These are phyloP conservation scores for Chouioia cunea DNA, from an alignment of 2,888 invertebrate genomes.

Conservation along the genomic window DNA sequence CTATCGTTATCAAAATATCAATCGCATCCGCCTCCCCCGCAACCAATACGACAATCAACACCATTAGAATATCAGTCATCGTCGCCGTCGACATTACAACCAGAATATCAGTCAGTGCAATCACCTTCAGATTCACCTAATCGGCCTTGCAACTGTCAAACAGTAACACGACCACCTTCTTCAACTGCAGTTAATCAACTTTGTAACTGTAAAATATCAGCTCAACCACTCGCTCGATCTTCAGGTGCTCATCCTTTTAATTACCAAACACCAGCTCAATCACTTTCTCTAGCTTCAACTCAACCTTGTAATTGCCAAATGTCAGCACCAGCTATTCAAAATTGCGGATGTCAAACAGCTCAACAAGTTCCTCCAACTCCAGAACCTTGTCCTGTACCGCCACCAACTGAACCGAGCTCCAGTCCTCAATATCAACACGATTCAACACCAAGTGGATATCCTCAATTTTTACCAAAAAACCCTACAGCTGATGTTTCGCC, in stretches of 20 bases:
- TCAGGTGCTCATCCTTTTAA: neutral
- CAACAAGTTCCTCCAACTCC: neutral
- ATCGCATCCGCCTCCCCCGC: neutral
- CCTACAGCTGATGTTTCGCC: too few species aligned
- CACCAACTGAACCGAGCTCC: neutral
- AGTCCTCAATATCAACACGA: neutral
- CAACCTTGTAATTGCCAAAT: neutral
- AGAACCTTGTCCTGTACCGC: neutral
- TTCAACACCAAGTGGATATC: too few species aligned
- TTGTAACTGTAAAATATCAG: too few species aligned
- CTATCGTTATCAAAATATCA: too few species aligned
- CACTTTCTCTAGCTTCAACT: neutral
- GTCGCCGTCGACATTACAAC: neutral
- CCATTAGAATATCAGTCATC: neutral
- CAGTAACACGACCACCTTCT: constrained; percentile 12
- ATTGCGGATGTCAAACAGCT: too few species aligned
- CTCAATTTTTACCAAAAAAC: too few species aligned
- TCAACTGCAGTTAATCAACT: too few species aligned
- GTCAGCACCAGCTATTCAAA: neutral
- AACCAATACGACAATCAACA: neutral
- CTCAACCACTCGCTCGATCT: too few species aligned
- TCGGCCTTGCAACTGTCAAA: neutral
- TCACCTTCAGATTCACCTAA: constrained; percentile 2
- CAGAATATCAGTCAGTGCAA: neutral
- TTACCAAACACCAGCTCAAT: too few species aligned